Evolutionary conservation across 2,113 vertebrate species (phyloP), one percentile per base, ranked within the genome.

Genomic region (Crotalus tigris): DNA sequence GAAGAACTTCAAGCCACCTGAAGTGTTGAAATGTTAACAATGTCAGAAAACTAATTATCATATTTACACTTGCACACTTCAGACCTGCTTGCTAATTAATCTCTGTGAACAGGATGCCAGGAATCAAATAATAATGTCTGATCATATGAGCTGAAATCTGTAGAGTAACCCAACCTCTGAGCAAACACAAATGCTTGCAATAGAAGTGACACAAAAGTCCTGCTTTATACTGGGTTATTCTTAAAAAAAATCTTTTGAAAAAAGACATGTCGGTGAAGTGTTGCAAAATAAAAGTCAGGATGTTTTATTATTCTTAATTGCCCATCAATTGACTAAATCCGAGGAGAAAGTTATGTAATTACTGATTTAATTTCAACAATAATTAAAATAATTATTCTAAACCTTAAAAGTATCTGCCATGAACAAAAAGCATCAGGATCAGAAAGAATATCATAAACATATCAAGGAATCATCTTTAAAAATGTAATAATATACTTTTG

Each of bases 1-100:
- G 96, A 94, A 96, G 94, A 96, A 95, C 95, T 94, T 61, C 95
- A 96, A 93, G 94, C 91, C 96, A 96, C 51, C 54, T 51, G 58
- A 95, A 96, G 69, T 95, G 89, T 92, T 95, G 92, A 96, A 96
- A 96, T 85, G 95, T 95, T 95, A 94, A 91, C 94, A 87, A 94
- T 95, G 93, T 89, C 81, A 91, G 92, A 96, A 92, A 96, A 95
- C 64, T 95, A 95, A 96, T 97, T 95, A 95, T 95, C 94, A 96
- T 95, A 96, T 96, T 97, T 97, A 96, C 96, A 95, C 93, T 97
- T 97, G 93, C 93, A 95, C 93, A 96, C 89, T 96, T 97, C 96
- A 97, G 92, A 95, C 49, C 93, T 96, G 93, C 95, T 90, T 94
- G 95, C 94, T 95, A 96, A 96, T 97, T 97, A 96, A 96, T 97